Evolutionary conservation across 1,140 invertebrate genomes (phyloP).

Genomic region (Centruroides vittatus): DNA sequence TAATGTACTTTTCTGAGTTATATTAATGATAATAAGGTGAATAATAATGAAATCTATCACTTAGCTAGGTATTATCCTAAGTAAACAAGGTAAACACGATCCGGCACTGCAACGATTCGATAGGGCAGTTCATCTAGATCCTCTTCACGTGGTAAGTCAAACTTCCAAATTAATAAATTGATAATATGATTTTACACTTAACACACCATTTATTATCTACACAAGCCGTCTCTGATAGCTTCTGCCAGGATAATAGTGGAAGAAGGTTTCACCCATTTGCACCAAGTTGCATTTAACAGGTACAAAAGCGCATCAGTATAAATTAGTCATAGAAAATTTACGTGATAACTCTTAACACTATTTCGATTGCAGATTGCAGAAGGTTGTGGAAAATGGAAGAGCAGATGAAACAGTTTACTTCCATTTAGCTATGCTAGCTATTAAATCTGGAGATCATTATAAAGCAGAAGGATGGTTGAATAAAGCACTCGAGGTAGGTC

Average conservation of each 20-base stretch:
- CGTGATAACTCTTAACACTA: no score
- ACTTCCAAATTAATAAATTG: not conserved
- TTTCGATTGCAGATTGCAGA: not conserved
- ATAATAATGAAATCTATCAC: no score
- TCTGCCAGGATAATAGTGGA: constrained; percentile 13
- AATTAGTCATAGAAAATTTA: no score
- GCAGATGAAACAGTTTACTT: constrained; percentile 10
- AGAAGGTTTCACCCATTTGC: not conserved
- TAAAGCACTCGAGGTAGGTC: no score
- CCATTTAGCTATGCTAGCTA: constrained; percentile 8
- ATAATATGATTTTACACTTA: not conserved
- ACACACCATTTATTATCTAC: not conserved
- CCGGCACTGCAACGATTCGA: no score
- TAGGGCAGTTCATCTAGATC: no score
- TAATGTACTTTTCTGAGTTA: no score
- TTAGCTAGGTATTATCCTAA: no score
- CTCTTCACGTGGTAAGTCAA: no score
- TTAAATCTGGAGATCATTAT: not conserved
- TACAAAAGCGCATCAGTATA: no score
- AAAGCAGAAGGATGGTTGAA: not conserved
- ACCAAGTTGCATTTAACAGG: constrained; percentile 4
- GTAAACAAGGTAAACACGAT: no score
- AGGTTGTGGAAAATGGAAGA: constrained; percentile 1
- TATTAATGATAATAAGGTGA: no score
- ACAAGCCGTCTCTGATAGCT: constrained; percentile 3